Evolutionary conservation across 2,113 vertebrate species (phyloP).

Genomic region (Indicator maculatus): DNA sequence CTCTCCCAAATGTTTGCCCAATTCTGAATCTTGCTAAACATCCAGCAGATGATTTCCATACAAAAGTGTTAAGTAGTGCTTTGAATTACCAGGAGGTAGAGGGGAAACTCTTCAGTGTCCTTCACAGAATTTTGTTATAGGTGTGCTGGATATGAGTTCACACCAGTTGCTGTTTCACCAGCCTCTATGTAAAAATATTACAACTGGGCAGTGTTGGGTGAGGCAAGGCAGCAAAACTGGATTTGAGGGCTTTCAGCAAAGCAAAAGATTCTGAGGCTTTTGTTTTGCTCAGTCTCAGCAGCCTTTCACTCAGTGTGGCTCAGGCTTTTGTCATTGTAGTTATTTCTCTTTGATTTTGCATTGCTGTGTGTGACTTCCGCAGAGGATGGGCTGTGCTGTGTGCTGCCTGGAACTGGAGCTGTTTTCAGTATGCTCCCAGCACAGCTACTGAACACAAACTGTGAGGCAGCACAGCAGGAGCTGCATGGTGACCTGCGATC

Average conservation of each 20-base stretch:
- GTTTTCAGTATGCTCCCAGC: background rate
- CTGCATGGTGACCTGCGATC: background rate
- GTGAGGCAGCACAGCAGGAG: constrained; percentile 4
- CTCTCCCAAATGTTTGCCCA: background rate
- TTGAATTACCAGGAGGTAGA: background rate
- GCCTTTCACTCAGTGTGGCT: background rate
- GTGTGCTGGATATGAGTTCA: background rate
- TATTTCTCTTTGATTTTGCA: background rate
- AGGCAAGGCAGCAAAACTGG: background rate
- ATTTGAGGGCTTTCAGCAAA: background rate
- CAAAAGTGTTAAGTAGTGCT: background rate
- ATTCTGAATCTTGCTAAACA: background rate
- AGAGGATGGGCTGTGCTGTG: background rate
- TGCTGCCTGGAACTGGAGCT: background rate
- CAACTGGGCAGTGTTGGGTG: background rate
- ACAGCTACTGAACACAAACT: background rate
- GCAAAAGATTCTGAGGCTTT: background rate
- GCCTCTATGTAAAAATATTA: background rate
- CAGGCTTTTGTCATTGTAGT: background rate
- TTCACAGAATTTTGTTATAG: background rate
- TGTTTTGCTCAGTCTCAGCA: background rate
- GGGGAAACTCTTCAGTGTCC: background rate
- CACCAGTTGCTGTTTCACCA: background rate
- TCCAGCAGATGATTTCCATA: background rate
- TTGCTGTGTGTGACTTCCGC: background rate